Evolutionary conservation across 2,797 vertebrate species (phyloP).

Genomic region (Alca torda): DNA sequence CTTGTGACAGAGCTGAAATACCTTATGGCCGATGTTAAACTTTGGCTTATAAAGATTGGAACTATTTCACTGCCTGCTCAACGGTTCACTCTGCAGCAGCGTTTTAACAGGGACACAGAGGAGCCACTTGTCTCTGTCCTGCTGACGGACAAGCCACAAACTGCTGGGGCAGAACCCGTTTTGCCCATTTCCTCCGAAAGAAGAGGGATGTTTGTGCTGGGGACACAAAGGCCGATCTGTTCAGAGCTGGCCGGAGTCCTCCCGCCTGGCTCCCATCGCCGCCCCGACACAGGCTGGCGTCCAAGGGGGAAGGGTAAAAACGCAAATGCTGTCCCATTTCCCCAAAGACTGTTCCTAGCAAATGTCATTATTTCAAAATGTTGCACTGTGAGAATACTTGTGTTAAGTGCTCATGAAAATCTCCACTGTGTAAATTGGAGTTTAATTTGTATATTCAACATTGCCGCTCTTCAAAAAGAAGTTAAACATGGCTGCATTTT

Average conservation of each 20-base stretch:
- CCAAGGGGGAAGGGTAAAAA: background rate
- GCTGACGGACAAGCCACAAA: background rate
- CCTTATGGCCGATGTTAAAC: background rate
- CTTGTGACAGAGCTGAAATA: slow-evolving; percentile 27
- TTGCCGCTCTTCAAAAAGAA: background rate
- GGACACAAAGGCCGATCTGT: slow-evolving; percentile 45
- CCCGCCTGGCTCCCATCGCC: background rate
- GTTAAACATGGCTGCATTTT: background rate
- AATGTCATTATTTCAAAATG: background rate
- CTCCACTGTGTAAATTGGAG: background rate
- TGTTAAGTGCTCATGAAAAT: background rate
- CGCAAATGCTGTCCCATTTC: background rate
- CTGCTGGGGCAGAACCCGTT: slow-evolving; percentile 5
- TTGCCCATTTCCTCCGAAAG: background rate
- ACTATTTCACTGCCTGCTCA: background rate
- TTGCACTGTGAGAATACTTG: background rate
- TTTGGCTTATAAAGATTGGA: background rate
- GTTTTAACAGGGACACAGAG: background rate
- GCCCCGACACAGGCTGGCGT: background rate
- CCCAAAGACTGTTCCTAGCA: background rate
- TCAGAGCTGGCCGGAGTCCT: background rate
- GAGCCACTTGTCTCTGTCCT: slow-evolving; percentile 2
- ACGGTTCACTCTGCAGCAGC: background rate
- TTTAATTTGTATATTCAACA: background rate
- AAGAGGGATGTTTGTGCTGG: slow-evolving; percentile 41